A percentile compares a stretch with the other conserved stretches of the same genome.
Conservation (phyloP, 2,797 vertebrate genomes). For the Gobio occitaniae region DNA sequence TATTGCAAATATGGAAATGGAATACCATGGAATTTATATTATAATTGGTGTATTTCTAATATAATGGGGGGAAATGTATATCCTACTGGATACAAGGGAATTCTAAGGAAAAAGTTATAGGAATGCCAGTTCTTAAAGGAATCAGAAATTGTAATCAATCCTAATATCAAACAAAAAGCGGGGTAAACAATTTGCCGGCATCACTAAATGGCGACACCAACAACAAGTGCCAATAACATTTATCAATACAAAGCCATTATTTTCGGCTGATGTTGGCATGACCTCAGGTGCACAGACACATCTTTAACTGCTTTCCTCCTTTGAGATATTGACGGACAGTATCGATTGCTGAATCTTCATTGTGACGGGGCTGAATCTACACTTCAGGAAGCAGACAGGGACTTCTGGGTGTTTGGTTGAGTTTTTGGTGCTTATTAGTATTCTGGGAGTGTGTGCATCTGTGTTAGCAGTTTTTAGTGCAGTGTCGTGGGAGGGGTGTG, state of each 20-base stretch:
- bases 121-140: background rate
- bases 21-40: too few relatives aligned
- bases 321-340: slow-evolving; percentile 29
- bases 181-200: background rate
- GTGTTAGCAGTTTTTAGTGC: slow-evolving; percentile 46
- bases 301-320: background rate
- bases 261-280: slow-evolving; percentile 27
- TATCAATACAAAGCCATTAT: slow-evolving; percentile 40
- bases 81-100: background rate
- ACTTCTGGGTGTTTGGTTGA: slow-evolving; percentile 19
- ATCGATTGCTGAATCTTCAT: slow-evolving; percentile 45
- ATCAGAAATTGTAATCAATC: background rate
- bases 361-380: slow-evolving; percentile 19
- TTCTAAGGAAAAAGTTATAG: background rate
- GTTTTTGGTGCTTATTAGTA: slow-evolving; percentile 35
- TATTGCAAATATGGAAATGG: background rate
- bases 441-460: slow-evolving; percentile 42
- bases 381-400: slow-evolving; percentile 9
- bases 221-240: slow-evolving; percentile 12
- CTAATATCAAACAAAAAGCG: background rate
- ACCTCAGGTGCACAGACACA: slow-evolving; percentile 31
- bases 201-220: background rate
- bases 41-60: background rate
- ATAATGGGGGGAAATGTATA: background rate
- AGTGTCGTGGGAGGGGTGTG: slow-evolving; percentile 70